Evolutionary conservation across 2,797 vertebrate genomes (phyloP).

Genomic region (Bradypodion pumilum): DNA sequence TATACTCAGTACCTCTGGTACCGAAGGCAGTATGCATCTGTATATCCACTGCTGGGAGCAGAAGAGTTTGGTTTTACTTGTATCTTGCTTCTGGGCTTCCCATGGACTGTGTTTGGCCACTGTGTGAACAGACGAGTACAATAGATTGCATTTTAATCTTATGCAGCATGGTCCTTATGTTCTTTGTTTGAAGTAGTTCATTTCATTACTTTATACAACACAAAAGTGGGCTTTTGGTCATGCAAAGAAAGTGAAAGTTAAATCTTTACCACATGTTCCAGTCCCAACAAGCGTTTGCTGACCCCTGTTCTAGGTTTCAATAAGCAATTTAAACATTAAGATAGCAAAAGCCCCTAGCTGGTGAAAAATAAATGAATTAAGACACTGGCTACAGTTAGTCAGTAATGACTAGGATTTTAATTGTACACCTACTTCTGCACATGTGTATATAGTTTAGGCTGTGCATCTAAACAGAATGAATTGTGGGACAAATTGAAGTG

Average conservation of each 20-base stretch:
- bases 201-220: not conserved
- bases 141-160: not conserved
- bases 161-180: not conserved
- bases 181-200: not conserved
- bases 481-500: not conserved
- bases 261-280: too few relatives aligned
- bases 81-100: not conserved
- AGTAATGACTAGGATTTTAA: not conserved
- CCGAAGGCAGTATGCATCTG: not conserved
- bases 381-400: not conserved
- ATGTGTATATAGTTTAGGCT: not conserved
- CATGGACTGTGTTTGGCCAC: not conserved
- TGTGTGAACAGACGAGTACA: not conserved
- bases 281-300: too few relatives aligned
- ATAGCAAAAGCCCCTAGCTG: too few relatives aligned
- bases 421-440: not conserved
- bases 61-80: not conserved
- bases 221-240: too few relatives aligned
- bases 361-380: not conserved
- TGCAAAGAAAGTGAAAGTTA: too few relatives aligned
- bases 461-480: not conserved
- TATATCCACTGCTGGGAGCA: not conserved
- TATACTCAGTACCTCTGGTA: too few relatives aligned
- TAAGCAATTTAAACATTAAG: too few relatives aligned
- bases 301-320: too few relatives aligned